A percentile compares a stretch with the other conserved stretches of the same genome.
Evolutionary conservation across 1,140 invertebrate species (phyloP).

Genomic region (Atopsyche davidsoni): DNA sequence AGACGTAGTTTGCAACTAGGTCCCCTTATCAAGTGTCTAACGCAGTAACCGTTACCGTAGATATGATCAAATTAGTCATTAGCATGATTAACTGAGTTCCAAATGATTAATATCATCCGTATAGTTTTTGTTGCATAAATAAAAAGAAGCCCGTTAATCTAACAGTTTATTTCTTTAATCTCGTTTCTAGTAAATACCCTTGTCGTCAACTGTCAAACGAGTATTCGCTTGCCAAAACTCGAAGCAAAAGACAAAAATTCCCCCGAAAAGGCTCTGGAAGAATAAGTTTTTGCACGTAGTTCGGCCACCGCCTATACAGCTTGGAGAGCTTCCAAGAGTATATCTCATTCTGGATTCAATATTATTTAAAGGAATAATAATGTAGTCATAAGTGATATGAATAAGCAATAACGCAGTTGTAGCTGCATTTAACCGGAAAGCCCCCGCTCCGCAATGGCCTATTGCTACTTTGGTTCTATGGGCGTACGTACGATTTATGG

Average conservation of each 20-base stretch:
- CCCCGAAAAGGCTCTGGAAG: slow-evolving; percentile 5
- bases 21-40: too few relatives aligned
- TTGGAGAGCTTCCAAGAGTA: slow-evolving; percentile 24
- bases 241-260: slow-evolving; percentile 10
- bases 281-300: slow-evolving; percentile 17
- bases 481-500: slow-evolving; percentile 9
- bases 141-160: too few relatives aligned
- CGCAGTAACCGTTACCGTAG: too few relatives aligned
- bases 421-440: slow-evolving; percentile 18
- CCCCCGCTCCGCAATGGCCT: slow-evolving; percentile 16
- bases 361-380: slow-evolving; percentile 27
- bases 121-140: too few relatives aligned
- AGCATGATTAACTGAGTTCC: too few relatives aligned
- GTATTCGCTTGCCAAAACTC: too few relatives aligned
- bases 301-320: slow-evolving; percentile 4
- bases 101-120: too few relatives aligned
- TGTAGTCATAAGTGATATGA: slow-evolving; percentile 27
- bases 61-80: too few relatives aligned
- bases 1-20: too few relatives aligned
- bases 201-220: too few relatives aligned
- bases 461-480: slow-evolving; percentile 6
- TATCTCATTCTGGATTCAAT: slow-evolving; percentile 23
- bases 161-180: too few relatives aligned
- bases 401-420: slow-evolving; percentile 20
- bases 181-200: too few relatives aligned